Evolutionary conservation across 2,888 invertebrate species (phyloP).

Genomic region (Lamproptera curius): DNA sequence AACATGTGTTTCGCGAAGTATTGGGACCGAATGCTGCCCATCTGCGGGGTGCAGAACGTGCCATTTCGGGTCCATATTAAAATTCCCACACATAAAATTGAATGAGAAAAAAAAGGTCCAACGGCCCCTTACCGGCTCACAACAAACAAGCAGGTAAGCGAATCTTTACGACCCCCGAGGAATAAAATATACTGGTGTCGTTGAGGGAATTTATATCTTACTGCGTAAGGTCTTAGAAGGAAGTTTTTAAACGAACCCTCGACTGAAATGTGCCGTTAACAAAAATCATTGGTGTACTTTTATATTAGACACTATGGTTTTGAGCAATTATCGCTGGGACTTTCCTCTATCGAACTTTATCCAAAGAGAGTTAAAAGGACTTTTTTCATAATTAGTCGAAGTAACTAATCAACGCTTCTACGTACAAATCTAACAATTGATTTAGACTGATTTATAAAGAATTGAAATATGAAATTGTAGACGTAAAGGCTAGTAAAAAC

Average conservation of each 20-base stretch:
- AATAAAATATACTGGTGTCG: slow-evolving; percentile 61
- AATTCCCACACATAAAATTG: slow-evolving; percentile 76
- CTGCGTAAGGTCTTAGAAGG: slow-evolving; percentile 45
- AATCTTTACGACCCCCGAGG: slow-evolving; percentile 68
- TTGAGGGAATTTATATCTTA: slow-evolving; percentile 63
- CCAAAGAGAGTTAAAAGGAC: no score
- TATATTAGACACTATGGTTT: not conserved
- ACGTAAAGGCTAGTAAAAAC: no score
- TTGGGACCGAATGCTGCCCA: slow-evolving; percentile 62
- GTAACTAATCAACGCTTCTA: no score
- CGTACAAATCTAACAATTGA: no score
- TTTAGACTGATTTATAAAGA: no score
- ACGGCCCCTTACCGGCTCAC: slow-evolving; percentile 66
- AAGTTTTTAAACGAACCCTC: slow-evolving; percentile 30
- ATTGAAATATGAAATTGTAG: no score
- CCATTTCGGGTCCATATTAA: slow-evolving; percentile 68
- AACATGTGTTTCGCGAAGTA: slow-evolving; percentile 66
- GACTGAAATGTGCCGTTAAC: not conserved
- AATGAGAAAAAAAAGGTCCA: slow-evolving; percentile 67
- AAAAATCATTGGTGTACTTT: not conserved
- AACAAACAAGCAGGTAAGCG: slow-evolving; percentile 77
- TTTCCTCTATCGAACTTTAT: not conserved
- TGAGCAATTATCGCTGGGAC: not conserved
- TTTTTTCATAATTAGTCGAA: no score
- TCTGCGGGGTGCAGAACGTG: slow-evolving; percentile 71